These are phyloP conservation scores for Diphyllodes magnificus DNA, from an alignment of 2,113 vertebrate species.

Conservation along the genomic window DNA sequence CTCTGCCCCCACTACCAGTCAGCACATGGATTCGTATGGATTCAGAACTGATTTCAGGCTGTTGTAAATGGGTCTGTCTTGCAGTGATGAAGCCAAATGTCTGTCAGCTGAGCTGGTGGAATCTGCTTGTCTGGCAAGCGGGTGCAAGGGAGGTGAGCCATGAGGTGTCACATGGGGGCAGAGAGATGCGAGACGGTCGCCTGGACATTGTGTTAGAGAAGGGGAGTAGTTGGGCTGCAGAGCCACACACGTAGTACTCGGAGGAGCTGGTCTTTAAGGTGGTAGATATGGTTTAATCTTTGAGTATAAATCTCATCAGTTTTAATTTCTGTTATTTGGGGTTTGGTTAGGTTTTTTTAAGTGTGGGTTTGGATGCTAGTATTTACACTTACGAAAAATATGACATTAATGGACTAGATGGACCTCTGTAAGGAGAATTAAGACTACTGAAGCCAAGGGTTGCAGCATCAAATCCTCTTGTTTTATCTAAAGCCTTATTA, in stretches of 20 bases:
- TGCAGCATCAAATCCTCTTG: constrained; percentile 22
- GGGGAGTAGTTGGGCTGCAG: background rate
- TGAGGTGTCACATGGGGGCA: background rate
- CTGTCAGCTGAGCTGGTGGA: constrained; percentile 37
- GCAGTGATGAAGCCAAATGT: background rate
- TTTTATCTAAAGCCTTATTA: constrained; percentile 6
- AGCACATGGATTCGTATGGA: background rate
- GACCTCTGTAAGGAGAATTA: background rate
- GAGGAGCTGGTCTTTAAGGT: background rate
- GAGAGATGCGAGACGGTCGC: fast-evolving
- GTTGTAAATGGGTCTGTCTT: background rate
- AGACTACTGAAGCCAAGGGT: background rate
- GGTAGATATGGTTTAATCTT: background rate
- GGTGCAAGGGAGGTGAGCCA: background rate
- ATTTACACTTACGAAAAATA: background rate
- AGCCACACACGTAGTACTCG: background rate
- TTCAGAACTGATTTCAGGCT: background rate
- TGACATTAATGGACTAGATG: background rate
- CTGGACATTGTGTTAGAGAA: background rate
- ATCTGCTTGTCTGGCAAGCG: background rate
- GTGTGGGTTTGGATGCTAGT: background rate
- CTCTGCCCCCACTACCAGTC: background rate
- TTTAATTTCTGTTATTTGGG: background rate
- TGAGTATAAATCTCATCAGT: background rate
- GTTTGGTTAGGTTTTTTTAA: background rate